These are phyloP conservation scores for Tympanuchus pallidicinctus DNA, from an alignment of 2,113 vertebrate genomes.

Conservation along the genomic window DNA sequence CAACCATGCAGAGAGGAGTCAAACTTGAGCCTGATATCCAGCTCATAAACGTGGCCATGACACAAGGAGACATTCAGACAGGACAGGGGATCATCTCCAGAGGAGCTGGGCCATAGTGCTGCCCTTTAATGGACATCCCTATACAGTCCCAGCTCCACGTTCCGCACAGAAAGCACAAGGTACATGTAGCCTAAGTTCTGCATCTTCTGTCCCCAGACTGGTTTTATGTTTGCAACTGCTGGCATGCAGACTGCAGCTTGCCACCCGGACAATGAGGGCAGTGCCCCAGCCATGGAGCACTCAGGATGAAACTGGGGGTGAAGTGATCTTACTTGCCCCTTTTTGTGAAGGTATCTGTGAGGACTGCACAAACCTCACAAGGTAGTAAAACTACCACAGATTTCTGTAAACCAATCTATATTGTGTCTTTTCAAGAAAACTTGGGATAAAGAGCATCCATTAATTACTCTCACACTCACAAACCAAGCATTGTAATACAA, in stretches of 20 bases:
- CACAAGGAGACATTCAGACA: not conserved
- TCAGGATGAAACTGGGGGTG: not conserved
- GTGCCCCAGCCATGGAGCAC: not conserved
- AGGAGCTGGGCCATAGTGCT: accelerated
- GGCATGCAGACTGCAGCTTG: not conserved
- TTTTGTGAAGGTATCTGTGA: not conserved
- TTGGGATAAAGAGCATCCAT: not conserved
- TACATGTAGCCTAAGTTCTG: not conserved
- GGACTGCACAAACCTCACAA: not conserved
- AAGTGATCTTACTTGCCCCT: not conserved
- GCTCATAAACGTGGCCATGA: not conserved
- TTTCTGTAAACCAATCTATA: not conserved
- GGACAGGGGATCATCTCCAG: not conserved
- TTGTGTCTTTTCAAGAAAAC: not conserved
- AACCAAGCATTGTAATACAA: not conserved
- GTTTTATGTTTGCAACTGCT: not conserved
- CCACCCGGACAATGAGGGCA: not conserved
- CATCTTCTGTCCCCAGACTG: accelerated
- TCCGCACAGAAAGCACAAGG: not conserved
- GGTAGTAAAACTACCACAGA: not conserved
- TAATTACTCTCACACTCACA: not conserved
- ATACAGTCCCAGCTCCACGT: accelerated
- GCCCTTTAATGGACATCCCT: not conserved
- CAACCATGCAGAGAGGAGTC: not conserved
- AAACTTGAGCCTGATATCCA: not conserved